Evolutionary conservation across 2,888 invertebrate genomes (phyloP).

Genomic region (Sylvicola cinctus): DNA sequence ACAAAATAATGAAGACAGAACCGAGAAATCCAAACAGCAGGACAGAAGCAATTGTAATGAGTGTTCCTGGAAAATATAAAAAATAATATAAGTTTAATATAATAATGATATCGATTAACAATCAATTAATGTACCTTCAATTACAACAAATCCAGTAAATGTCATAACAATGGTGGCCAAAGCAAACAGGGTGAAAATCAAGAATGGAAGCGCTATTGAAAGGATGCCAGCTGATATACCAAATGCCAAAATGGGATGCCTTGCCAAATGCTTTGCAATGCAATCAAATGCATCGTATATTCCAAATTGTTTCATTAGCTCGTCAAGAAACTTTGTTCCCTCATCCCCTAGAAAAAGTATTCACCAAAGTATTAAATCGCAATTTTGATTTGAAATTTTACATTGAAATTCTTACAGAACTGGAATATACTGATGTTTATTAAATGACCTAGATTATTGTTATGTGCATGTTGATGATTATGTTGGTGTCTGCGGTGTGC

Average conservation of each 20-base stretch:
- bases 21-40: slow-evolving; percentile 18
- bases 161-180: slow-evolving; percentile 19
- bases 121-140: too few species aligned
- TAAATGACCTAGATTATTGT: too few species aligned
- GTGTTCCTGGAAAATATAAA: slow-evolving; percentile 19
- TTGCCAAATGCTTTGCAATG: slow-evolving; percentile 9
- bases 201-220: slow-evolving; percentile 15
- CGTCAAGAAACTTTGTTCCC: not conserved
- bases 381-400: too few species aligned
- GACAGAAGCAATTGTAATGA: slow-evolving; percentile 19
- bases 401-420: too few species aligned
- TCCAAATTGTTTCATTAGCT: slow-evolving; percentile 1
- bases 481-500: too few species aligned
- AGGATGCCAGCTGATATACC: slow-evolving; percentile 7
- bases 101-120: too few species aligned
- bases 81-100: too few species aligned
- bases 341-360: not conserved
- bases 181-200: slow-evolving; percentile 18
- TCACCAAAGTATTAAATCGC: too few species aligned
- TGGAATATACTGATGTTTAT: too few species aligned
- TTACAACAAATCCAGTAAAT: slow-evolving; percentile 20
- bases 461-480: too few species aligned
- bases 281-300: slow-evolving; percentile 8
- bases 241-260: slow-evolving; percentile 11
- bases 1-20: slow-evolving; percentile 13